A percentile compares a stretch with the other conserved stretches of the same genome.
phyloP scores from a whole-genome alignment of 2,113 vertebrate species.

The Neopipo cinnamomea region DNA sequence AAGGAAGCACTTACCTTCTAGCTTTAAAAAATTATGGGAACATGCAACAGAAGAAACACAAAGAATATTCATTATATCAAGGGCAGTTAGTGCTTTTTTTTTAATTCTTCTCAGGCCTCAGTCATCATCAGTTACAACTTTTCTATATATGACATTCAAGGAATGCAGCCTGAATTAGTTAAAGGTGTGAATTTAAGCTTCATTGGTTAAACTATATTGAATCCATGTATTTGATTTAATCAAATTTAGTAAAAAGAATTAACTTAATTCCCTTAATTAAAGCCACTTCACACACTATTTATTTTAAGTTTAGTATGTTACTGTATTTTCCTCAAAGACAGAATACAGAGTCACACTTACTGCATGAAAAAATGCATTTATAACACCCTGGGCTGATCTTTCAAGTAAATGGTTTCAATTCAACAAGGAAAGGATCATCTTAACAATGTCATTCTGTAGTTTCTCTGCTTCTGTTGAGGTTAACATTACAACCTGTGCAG shows the following conservation, averaged over 20 bases:
- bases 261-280: slow-evolving; percentile 35
- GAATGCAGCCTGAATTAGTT: background rate
- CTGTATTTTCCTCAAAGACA: background rate
- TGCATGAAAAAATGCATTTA: background rate
- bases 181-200: background rate
- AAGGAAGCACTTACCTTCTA: background rate
- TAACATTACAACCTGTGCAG: background rate
- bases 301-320: background rate
- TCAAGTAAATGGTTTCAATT: background rate
- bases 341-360: background rate
- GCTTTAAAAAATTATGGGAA: background rate
- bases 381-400: background rate
- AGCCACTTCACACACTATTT: slow-evolving; percentile 16
- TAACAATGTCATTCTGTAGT: background rate
- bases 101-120: background rate
- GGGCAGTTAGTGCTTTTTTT: background rate
- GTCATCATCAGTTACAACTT: background rate
- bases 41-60: background rate
- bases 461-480: background rate
- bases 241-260: background rate
- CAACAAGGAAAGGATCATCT: background rate
- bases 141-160: background rate
- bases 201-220: background rate
- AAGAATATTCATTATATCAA: background rate
- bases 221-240: background rate